phyloP scores from a whole-genome alignment of 2,113 vertebrate genomes.

The Prochilodus magdalenae region DNA sequence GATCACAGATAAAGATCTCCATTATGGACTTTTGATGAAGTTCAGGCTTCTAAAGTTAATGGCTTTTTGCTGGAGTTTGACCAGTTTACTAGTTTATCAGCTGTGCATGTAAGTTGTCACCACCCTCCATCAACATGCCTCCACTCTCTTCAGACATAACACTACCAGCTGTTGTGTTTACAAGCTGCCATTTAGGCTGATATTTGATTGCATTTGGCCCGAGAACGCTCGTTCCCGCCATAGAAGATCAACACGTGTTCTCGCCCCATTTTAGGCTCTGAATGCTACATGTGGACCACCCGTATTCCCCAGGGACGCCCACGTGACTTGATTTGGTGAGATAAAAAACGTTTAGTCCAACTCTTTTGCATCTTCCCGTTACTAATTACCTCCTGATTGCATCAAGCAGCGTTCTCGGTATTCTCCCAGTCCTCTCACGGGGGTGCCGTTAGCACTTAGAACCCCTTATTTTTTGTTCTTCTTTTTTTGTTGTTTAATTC shows the following conservation, averaged over 20 bases:
- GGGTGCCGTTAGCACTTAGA: not conserved
- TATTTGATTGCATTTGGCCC: slow-evolving; percentile 1
- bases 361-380: slow-evolving; percentile 18
- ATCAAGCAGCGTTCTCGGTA: not conserved
- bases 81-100: not conserved
- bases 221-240: not conserved
- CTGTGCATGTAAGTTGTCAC: not conserved
- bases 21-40: not conserved
- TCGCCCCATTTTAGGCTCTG: not conserved
- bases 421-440: not conserved
- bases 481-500: slow-evolving; percentile 11
- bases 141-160: not conserved
- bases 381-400: not conserved
- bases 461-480: not conserved
- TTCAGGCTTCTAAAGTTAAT: not conserved
- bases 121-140: not conserved
- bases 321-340: not conserved
- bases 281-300: slow-evolving; percentile 4
- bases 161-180: slow-evolving; percentile 13
- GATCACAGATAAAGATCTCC: not conserved
- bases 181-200: slow-evolving; percentile 13
- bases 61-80: not conserved
- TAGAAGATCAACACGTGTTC: not conserved
- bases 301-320: not conserved
- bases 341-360: slow-evolving; percentile 7